Base-by-base conservation (phyloP, 2,113 vertebrate genomes). In the Asarcornis scutulata region DNA sequence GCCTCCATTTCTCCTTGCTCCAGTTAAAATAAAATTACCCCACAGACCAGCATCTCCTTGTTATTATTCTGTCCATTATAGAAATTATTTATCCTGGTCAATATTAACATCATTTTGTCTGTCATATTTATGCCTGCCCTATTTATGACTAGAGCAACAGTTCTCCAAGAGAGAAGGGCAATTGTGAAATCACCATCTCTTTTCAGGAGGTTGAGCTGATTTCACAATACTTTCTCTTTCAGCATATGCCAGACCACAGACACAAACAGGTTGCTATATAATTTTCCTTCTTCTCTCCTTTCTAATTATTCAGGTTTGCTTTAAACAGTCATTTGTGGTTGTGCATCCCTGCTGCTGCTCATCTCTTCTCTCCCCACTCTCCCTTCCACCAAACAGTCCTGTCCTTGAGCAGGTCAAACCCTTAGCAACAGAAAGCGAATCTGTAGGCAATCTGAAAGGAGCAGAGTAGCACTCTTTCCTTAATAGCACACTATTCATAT, bases 191-290 rank as follows among this genome's bases (percentile, higher is more conserved):
- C 50, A 46, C 21, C 2, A 5, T 56, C 60, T 83, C 60, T 75
- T 91, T 93, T 74, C 52, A 76, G 69, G 11, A 79, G 53, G 27
- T 13, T 82, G 31, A 93, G 44, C 34, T 86, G 56, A 92, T 89
- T 81, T 84, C 36, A 32, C 62, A 96, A 55, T 63, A 78, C 56
- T 48, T 95, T 93, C 26, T 80, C 90, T 95, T 92, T 69, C 53
- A 94, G 91, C 81, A 56, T 63, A 93, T 66, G 87, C 69, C 76
- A 94, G 89, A 95, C 83, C 60, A 96, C 94, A 86, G 92, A 92
- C 81, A 94, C 91, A 87, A 97, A 60, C 77, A 97, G 74, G 87
- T 95, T 96, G 91, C 96, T 95, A 86, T 88, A 94, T 89, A 95
- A 93, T 97, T 86, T 92, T 66, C 55, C 81, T 91, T 91, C 48